Conservation (phyloP, 1,140 invertebrate genomes). For the Pseudomyrmex concolor region DNA sequence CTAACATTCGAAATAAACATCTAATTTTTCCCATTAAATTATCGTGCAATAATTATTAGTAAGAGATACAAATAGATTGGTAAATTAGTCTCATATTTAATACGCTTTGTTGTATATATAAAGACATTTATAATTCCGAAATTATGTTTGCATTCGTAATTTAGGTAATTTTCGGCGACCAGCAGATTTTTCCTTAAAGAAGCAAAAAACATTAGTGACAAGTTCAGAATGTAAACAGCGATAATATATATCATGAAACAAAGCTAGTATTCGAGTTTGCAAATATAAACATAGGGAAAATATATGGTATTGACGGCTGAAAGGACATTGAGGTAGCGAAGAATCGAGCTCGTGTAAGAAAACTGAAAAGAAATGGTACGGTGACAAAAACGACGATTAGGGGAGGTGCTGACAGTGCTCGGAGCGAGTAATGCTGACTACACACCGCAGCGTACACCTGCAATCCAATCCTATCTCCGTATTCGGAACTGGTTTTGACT, state of each 20-base stretch:
- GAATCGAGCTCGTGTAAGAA: constrained; percentile 46
- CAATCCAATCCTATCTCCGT: constrained; percentile 53
- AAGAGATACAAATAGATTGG: background rate
- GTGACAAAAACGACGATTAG: constrained; percentile 77
- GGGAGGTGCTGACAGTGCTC: constrained; percentile 76
- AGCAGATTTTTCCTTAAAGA: background rate
- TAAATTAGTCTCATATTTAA: too few species aligned
- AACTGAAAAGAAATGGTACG: constrained; percentile 69
- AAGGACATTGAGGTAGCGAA: constrained; percentile 33
- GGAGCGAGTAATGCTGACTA: constrained; percentile 72
- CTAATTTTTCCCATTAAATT: background rate
- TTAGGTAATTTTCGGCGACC: background rate
- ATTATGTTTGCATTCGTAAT: background rate
- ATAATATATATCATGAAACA: background rate
- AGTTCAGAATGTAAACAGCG: background rate
- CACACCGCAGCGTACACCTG: constrained; percentile 72
- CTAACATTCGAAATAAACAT: background rate
- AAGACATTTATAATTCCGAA: background rate
- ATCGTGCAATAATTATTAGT: constrained; percentile 8
- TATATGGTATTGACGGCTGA: constrained; percentile 28
- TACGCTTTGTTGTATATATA: too few species aligned
- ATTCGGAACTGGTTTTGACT: constrained; percentile 23
- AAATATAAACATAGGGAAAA: constrained; percentile 56
- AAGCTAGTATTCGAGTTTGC: background rate
- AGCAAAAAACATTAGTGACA: background rate